phyloP scores from a whole-genome alignment of 2,888 invertebrate species.

The Trichacis sp. region DNA sequence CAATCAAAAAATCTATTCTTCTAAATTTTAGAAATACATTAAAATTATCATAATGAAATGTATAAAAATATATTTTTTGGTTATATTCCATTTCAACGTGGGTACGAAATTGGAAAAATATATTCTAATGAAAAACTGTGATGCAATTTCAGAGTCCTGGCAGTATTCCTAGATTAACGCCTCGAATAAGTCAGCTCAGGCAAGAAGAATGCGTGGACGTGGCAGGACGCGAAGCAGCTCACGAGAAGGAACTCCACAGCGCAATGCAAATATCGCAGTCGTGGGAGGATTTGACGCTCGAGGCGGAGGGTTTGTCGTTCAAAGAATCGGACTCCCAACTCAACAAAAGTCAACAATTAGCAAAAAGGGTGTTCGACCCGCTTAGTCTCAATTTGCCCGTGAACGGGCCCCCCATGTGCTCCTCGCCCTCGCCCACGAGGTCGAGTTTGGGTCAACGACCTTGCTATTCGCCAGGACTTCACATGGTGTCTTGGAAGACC shows the following conservation, averaged over 20 bases:
- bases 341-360: slow-evolving; percentile 53
- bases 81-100: too few species aligned
- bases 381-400: slow-evolving; percentile 67
- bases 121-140: too few species aligned
- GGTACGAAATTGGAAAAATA: too few species aligned
- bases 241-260: slow-evolving; percentile 90
- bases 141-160: slow-evolving; percentile 69
- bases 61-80: too few species aligned
- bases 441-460: slow-evolving; percentile 70
- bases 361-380: slow-evolving; percentile 65
- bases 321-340: slow-evolving; percentile 64
- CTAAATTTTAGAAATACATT: too few species aligned
- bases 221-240: slow-evolving; percentile 87
- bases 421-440: slow-evolving; percentile 76
- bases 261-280: slow-evolving; percentile 96
- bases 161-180: slow-evolving; percentile 76
- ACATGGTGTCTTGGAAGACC: slow-evolving; percentile 70
- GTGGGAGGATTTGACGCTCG: slow-evolving; percentile 89
- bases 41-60: too few species aligned
- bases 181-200: slow-evolving; percentile 88
- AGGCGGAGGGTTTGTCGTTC: slow-evolving; percentile 72
- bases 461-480: slow-evolving; percentile 73
- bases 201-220: slow-evolving; percentile 90
- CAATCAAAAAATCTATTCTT: too few species aligned
- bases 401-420: slow-evolving; percentile 71